These are phyloP conservation scores for Vanessa tameamea DNA, from an alignment of 1,140 invertebrate genomes.

Conservation along the genomic window DNA sequence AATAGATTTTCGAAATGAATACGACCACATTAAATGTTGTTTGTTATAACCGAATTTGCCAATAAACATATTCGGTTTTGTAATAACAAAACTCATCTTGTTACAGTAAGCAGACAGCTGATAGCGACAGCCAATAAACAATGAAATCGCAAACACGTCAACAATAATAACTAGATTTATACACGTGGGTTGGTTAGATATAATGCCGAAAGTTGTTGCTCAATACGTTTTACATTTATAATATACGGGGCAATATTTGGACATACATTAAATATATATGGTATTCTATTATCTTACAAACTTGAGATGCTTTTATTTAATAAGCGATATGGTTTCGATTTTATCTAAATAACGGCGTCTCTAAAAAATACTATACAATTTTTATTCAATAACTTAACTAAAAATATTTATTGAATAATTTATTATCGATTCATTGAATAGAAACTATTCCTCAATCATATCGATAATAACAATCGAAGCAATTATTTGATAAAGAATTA, in stretches of 20 bases:
- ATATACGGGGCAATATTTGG: constrained; percentile 34
- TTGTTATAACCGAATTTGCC: not conserved
- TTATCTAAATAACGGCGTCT: too few species aligned
- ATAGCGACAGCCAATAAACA: constrained; percentile 58
- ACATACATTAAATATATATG: constrained; percentile 11
- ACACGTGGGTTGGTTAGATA: constrained; percentile 53
- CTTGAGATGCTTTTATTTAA: not conserved
- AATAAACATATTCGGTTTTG: constrained; percentile 6
- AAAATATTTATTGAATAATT: not conserved
- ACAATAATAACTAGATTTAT: constrained; percentile 52
- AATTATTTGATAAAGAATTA: constrained; percentile 10
- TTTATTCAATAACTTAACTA: not conserved
- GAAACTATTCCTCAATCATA: constrained; percentile 1
- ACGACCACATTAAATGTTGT: not conserved
- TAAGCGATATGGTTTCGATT: not conserved
- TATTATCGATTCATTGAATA: not conserved
- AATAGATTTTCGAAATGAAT: too few species aligned
- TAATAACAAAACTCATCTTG: constrained; percentile 41
- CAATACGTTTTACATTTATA: constrained; percentile 45
- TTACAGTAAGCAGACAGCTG: constrained; percentile 34
- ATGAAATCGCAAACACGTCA: constrained; percentile 56
- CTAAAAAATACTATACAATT: too few species aligned
- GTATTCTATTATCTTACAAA: not conserved
- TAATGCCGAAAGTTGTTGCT: constrained; percentile 58
- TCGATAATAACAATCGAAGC: constrained; percentile 6